Percentiles rank a stretch among this genome's conserved stretches.
Conservation (phyloP, 2,888 invertebrate genomes). For the Cheiracanthium punctorium region DNA sequence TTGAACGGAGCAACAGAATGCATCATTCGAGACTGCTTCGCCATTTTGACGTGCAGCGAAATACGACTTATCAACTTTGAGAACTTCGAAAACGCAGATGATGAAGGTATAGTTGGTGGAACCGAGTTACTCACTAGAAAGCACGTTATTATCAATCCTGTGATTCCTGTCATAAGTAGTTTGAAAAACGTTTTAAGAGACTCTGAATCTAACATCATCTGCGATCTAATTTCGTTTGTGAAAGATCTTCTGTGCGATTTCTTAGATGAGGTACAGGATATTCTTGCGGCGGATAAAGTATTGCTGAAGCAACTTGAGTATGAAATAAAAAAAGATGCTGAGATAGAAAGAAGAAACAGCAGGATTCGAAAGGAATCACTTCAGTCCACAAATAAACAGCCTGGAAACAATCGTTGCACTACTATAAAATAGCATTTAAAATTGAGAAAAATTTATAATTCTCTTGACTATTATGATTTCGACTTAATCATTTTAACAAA, state of each 20-base stretch:
- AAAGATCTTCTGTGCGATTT: conserved; percentile 78
- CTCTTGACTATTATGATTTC: too few species aligned
- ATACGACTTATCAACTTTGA: conserved; percentile 77
- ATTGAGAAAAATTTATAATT: too few species aligned
- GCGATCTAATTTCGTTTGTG: conserved; percentile 77
- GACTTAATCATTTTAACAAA: too few species aligned
- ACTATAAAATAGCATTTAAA: too few species aligned
- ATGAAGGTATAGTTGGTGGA: too few species aligned
- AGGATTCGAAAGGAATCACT: too few species aligned
- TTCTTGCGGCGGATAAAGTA: conserved; percentile 77
- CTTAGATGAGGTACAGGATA: conserved; percentile 77
- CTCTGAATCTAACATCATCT: conserved; percentile 76
- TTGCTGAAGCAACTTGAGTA: conserved; percentile 77
- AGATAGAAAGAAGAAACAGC: too few species aligned
- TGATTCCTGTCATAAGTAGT: conserved; percentile 82
- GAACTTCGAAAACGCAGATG: conserved; percentile 75
- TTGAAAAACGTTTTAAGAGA: conserved; percentile 80
- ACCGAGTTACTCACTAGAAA: too few species aligned
- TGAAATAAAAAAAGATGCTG: conserved; percentile 77
- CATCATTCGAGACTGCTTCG: conserved; percentile 79
- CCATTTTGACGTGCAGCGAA: conserved; percentile 79
- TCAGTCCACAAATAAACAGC: too few species aligned
- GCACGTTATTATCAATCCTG: conserved; percentile 81
- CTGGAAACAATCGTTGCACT: too few species aligned
- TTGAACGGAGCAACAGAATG: conserved; percentile 76